Percentiles rank a stretch among this genome's conserved stretches.
Conservation (phyloP, 1,140 invertebrate species). For the Sycophila sp. region DNA sequence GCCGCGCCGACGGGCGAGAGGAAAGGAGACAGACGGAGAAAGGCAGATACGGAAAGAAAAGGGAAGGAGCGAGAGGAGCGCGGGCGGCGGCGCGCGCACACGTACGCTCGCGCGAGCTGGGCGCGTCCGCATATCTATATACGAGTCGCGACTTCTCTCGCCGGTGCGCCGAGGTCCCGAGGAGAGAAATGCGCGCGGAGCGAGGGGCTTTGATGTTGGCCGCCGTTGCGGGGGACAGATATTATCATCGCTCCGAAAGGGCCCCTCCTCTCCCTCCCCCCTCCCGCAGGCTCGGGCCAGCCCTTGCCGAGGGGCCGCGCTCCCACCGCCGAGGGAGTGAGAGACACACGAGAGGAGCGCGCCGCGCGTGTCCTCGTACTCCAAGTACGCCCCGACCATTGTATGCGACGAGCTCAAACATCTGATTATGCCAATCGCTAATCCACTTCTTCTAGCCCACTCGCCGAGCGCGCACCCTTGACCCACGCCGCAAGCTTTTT, state of each 20-base stretch:
- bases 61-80: conserved; percentile 36
- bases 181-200: conserved; percentile 42
- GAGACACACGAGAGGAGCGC: too few relatives aligned
- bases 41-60: too few relatives aligned
- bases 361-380: background rate
- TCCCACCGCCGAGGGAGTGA: background rate
- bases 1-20: too few relatives aligned
- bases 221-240: conserved; percentile 64
- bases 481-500: background rate
- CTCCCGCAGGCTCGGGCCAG: background rate
- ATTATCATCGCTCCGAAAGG: conserved; percentile 59
- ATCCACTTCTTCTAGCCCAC: too few relatives aligned
- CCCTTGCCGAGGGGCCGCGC: background rate
- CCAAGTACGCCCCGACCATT: background rate
- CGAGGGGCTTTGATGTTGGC: conserved; percentile 64
- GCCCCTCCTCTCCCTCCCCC: conserved; percentile 40
- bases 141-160: conserved; percentile 55
- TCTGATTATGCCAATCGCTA: conserved; percentile 22
- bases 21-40: too few relatives aligned
- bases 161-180: conserved; percentile 31
- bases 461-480: too few relatives aligned
- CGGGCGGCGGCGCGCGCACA: conserved; percentile 26
- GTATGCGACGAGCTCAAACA: background rate
- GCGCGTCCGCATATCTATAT: conserved; percentile 56
- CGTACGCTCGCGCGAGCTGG: conserved; percentile 53